phyloP scores from a whole-genome alignment of 2,888 invertebrate species.

The Plagiodera versicolora region DNA sequence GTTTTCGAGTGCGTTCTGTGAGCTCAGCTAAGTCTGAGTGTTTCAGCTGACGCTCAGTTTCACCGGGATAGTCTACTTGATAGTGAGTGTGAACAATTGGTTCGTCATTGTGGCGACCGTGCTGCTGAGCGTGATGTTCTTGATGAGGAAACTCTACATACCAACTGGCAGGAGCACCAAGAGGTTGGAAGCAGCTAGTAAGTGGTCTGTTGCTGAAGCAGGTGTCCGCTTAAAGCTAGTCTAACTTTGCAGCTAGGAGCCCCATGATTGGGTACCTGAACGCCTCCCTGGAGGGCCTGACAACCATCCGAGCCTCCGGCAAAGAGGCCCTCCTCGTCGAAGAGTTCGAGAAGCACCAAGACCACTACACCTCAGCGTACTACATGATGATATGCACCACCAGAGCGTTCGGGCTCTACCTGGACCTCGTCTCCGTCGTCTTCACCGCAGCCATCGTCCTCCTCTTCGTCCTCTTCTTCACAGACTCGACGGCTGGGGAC shows the following conservation, averaged over 20 bases:
- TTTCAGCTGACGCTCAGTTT: slow-evolving; percentile 61
- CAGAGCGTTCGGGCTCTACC: slow-evolving; percentile 45
- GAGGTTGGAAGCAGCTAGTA: slow-evolving; percentile 70
- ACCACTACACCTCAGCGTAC: slow-evolving; percentile 46
- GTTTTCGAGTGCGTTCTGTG: slow-evolving; percentile 29
- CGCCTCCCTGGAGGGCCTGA: slow-evolving; percentile 50
- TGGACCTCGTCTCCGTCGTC: slow-evolving; percentile 42
- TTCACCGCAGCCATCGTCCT: slow-evolving; percentile 36
- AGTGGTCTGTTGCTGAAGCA: slow-evolving; percentile 40
- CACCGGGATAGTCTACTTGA: slow-evolving; percentile 63
- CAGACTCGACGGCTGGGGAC: slow-evolving; percentile 37
- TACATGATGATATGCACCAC: slow-evolving; percentile 44
- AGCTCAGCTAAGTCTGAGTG: too few relatives aligned
- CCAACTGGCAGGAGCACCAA: slow-evolving; percentile 75
- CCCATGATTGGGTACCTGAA: slow-evolving; percentile 51
- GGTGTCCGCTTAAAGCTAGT: background rate
- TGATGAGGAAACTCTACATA: slow-evolving; percentile 70
- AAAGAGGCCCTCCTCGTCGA: slow-evolving; percentile 42
- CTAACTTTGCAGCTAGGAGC: slow-evolving; percentile 45
- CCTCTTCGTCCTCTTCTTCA: slow-evolving; percentile 29
- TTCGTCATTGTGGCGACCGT: slow-evolving; percentile 67
- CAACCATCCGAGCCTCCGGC: slow-evolving; percentile 48
- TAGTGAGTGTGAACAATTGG: slow-evolving; percentile 67
- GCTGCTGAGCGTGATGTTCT: slow-evolving; percentile 64
- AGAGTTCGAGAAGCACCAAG: slow-evolving; percentile 50